Conservation (phyloP, 2,797 vertebrate species). For the Huso huso region DNA sequence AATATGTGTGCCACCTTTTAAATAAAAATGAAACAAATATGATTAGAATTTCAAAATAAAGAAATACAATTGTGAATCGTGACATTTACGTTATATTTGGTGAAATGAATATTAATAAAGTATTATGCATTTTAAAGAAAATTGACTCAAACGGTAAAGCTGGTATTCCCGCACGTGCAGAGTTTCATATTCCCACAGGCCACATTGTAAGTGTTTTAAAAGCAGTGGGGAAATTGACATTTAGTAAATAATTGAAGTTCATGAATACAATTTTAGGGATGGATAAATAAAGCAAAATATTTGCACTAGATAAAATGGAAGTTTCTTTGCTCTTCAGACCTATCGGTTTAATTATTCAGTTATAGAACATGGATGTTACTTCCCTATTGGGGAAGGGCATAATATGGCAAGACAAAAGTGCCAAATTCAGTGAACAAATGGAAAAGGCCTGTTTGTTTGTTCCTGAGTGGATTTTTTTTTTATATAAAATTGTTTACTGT, state of each 20-base stretch:
- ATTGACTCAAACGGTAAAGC: too few relatives aligned
- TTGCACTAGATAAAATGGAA: neutral
- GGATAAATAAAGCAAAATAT: constrained; percentile 7
- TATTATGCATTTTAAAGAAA: too few relatives aligned
- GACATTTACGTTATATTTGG: too few relatives aligned
- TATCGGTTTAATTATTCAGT: constrained; percentile 2
- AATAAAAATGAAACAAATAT: too few relatives aligned
- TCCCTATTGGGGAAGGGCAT: neutral
- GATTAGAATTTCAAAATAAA: too few relatives aligned
- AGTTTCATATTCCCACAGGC: neutral
- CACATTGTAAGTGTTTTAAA: neutral
- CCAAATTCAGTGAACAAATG: neutral
- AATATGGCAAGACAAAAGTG: neutral
- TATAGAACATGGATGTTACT: neutral
- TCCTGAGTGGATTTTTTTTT: too few relatives aligned
- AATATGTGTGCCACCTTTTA: too few relatives aligned
- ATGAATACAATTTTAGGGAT: neutral
- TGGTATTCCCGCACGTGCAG: neutral
- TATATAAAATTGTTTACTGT: too few relatives aligned
- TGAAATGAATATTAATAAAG: too few relatives aligned
- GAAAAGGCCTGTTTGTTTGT: neutral
- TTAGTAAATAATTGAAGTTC: constrained; percentile 3
- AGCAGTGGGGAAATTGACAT: neutral
- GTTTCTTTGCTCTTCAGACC: neutral
- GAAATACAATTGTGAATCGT: too few relatives aligned